These are phyloP conservation scores for Passer montanus DNA, from an alignment of 2,113 vertebrate genomes.

Conservation along the genomic window DNA sequence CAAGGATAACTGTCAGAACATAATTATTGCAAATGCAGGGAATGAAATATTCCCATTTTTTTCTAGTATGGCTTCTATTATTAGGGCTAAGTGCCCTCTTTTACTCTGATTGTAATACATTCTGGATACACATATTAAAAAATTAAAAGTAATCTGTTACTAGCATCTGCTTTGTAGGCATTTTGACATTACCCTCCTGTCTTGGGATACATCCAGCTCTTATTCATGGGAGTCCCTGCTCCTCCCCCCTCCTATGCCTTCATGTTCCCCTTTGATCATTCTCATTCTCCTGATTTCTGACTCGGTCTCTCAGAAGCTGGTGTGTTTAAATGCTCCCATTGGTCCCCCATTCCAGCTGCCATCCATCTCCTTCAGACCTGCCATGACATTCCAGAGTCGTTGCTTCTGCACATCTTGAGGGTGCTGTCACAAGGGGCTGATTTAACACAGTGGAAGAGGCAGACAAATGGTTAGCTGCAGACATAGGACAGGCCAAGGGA, in stretches of 20 bases:
- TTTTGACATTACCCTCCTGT: background rate
- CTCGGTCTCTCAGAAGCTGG: background rate
- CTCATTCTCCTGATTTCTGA: background rate
- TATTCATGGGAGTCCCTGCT: background rate
- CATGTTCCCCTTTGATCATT: background rate
- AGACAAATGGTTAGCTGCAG: constrained; percentile 11
- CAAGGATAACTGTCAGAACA: background rate
- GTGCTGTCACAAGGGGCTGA: background rate
- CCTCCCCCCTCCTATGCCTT: background rate
- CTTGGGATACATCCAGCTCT: background rate
- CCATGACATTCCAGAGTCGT: background rate
- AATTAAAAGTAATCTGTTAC: background rate
- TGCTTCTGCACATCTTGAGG: background rate
- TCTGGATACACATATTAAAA: background rate
- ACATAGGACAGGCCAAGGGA: background rate
- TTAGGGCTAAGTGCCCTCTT: background rate
- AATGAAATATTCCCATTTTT: background rate
- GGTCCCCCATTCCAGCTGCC: background rate
- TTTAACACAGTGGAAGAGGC: background rate
- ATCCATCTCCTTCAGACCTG: background rate
- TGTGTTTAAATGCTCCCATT: background rate
- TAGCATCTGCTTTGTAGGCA: background rate
- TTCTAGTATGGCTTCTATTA: background rate
- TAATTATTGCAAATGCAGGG: background rate
- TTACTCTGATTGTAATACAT: background rate